phyloP scores from a whole-genome alignment of 2,888 invertebrate species.

The Dendrolimus houi region DNA sequence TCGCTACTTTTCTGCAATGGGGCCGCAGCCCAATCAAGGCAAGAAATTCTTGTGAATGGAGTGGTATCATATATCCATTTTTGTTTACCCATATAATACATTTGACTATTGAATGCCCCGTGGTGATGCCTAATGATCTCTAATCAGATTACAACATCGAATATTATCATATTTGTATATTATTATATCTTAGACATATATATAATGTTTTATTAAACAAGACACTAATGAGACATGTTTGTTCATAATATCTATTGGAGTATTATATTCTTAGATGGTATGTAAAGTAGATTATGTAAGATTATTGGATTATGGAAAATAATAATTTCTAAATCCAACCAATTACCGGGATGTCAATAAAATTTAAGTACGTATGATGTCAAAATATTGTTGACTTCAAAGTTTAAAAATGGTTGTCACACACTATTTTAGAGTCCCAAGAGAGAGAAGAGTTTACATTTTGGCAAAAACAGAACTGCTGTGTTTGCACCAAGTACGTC shows the following conservation, averaged over 20 bases:
- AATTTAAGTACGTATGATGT: no score
- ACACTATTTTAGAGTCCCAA: no score
- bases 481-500: no score
- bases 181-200: not conserved
- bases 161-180: not conserved
- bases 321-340: no score
- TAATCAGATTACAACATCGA: not conserved
- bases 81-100: not conserved
- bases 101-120: not conserved
- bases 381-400: no score
- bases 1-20: not conserved
- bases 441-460: no score
- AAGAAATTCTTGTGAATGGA: not conserved
- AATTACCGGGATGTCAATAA: no score
- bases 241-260: not conserved
- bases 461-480: no score
- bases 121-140: not conserved
- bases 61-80: not conserved
- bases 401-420: no score
- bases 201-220: not conserved
- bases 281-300: no score
- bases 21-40: not conserved
- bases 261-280: no score
- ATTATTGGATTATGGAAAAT: no score
- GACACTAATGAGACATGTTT: not conserved